Conservation (phyloP, 2,888 invertebrate genomes). For the Ochropleura plecta region DNA sequence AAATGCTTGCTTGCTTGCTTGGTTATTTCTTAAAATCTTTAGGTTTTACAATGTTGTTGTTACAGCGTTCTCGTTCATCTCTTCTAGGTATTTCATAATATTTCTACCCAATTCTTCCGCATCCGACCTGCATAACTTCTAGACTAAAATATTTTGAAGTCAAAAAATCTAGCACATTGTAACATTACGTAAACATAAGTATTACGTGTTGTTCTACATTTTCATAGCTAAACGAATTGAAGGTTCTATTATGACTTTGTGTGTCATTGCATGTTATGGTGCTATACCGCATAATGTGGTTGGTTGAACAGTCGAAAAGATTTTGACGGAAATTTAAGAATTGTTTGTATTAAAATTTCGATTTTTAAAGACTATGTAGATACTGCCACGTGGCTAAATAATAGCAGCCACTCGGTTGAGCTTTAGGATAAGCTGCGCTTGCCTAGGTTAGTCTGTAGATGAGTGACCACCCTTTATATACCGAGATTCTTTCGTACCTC, state of each 20-base stretch:
- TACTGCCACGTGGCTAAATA: too few relatives aligned
- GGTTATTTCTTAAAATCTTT: too few relatives aligned
- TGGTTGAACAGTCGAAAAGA: background rate
- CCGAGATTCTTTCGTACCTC: too few relatives aligned
- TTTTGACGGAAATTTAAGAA: background rate
- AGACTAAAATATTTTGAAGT: slow-evolving; percentile 3
- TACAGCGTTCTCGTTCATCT: background rate
- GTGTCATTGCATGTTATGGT: slow-evolving; percentile 24
- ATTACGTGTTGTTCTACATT: slow-evolving; percentile 44
- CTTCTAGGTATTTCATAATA: slow-evolving; percentile 13
- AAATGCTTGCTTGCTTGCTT: too few relatives aligned
- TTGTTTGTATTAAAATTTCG: background rate
- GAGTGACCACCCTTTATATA: too few relatives aligned
- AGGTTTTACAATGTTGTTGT: too few relatives aligned
- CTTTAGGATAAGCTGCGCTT: too few relatives aligned
- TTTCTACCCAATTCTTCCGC: slow-evolving; percentile 5
- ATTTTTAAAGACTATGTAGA: background rate
- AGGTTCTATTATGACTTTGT: slow-evolving; percentile 33
- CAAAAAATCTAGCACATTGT: slow-evolving; percentile 33
- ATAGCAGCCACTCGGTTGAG: too few relatives aligned
- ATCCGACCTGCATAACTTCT: slow-evolving; percentile 21
- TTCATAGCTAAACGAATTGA: slow-evolving; percentile 25
- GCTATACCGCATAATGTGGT: background rate
- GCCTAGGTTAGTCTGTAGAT: too few relatives aligned
- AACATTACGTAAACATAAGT: slow-evolving; percentile 32